A percentile compares a stretch with the other conserved stretches of the same genome.
Evolutionary conservation across 1,140 invertebrate genomes (phyloP).

Genomic region (Hetaerina americana): DNA sequence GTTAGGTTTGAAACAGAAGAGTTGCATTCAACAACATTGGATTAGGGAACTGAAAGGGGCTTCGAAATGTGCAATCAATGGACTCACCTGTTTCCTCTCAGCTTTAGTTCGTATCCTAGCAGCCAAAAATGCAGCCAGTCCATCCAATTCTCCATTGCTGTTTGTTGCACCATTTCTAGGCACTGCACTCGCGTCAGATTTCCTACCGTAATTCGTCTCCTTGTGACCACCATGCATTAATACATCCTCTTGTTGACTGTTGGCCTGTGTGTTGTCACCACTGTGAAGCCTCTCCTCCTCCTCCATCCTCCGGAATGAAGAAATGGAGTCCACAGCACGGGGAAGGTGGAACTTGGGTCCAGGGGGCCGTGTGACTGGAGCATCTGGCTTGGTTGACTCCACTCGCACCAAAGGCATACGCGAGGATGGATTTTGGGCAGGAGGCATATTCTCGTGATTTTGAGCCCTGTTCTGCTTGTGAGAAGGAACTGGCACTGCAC

Average conservation of each 20-base stretch:
- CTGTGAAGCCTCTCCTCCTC: constrained; percentile 22
- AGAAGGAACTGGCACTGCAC: too few species aligned
- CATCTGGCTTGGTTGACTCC: not conserved
- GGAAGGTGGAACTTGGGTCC: constrained; percentile 46
- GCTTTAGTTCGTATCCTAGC: constrained; percentile 68
- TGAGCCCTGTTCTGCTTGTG: too few species aligned
- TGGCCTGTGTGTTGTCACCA: constrained; percentile 10
- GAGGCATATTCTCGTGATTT: not conserved
- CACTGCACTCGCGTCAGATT: not conserved
- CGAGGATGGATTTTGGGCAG: not conserved
- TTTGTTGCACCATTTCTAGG: constrained; percentile 22
- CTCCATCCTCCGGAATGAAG: not conserved
- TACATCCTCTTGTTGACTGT: not conserved
- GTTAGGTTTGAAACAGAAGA: too few species aligned
- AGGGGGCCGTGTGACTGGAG: constrained; percentile 24
- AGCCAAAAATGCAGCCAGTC: constrained; percentile 38
- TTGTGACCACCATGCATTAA: not conserved
- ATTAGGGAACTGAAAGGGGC: too few species aligned
- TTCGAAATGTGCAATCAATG: too few species aligned
- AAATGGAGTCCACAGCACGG: constrained; percentile 45
- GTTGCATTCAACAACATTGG: too few species aligned
- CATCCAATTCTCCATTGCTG: constrained; percentile 29
- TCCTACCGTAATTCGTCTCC: not conserved
- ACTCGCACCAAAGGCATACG: not conserved
- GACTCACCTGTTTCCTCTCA: constrained; percentile 54